These are phyloP conservation scores for Philaethria dido DNA, from an alignment of 2,888 invertebrate genomes.

Conservation along the genomic window DNA sequence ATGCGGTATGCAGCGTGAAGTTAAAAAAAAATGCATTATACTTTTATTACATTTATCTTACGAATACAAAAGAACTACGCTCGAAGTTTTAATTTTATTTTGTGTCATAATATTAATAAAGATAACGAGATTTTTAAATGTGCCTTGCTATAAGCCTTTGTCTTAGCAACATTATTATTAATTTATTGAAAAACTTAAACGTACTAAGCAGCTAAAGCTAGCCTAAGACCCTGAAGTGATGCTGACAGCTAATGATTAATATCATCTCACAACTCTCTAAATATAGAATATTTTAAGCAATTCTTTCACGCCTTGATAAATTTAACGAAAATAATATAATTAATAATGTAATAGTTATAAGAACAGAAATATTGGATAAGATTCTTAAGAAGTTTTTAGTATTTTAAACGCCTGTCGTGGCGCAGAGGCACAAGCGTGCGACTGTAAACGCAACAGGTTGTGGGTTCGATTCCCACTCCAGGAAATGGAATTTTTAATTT, in stretches of 20 bases:
- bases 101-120: background rate
- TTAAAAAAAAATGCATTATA: too few species aligned
- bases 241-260: slow-evolving; percentile 49
- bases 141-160: background rate
- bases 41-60: background rate
- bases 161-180: slow-evolving; percentile 26
- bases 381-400: too few species aligned
- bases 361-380: too few species aligned
- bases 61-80: background rate
- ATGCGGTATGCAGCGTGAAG: too few species aligned
- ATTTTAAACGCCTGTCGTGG: too few species aligned
- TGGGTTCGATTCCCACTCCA: too few species aligned
- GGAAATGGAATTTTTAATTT: too few species aligned
- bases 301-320: background rate
- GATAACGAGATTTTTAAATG: background rate
- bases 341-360: background rate
- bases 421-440: too few species aligned
- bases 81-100: background rate
- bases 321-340: background rate
- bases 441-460: too few species aligned
- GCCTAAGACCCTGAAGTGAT: slow-evolving; percentile 41
- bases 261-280: slow-evolving; percentile 36
- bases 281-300: slow-evolving; percentile 38
- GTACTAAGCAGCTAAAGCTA: slow-evolving; percentile 38
- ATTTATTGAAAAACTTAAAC: slow-evolving; percentile 37